These are phyloP conservation scores for Borostomias antarcticus DNA, from an alignment of 2,797 vertebrate species.

Conservation along the genomic window DNA sequence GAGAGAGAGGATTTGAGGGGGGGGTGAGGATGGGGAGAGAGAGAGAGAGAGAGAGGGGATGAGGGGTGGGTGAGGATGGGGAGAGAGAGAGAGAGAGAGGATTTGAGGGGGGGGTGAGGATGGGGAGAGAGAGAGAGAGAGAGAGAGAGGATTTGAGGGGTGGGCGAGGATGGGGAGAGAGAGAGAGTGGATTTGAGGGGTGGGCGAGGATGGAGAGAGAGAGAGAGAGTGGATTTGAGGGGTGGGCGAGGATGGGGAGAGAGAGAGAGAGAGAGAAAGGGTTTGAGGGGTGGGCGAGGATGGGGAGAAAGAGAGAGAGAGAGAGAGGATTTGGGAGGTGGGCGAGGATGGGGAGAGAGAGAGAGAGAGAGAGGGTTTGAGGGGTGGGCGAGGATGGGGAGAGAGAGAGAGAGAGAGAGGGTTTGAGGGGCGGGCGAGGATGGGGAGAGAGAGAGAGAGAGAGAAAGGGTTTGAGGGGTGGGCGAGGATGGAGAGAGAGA, in stretches of 20 bases:
- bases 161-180: constrained; percentile 6
- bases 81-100: background rate
- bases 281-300: too few species aligned
- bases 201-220: background rate
- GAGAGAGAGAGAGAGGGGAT: constrained; percentile 44
- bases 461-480: too few species aligned
- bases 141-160: background rate
- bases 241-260: background rate
- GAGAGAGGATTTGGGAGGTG: too few species aligned
- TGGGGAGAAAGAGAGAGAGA: background rate
- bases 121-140: background rate
- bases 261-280: background rate
- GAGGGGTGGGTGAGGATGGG: constrained; percentile 26
- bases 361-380: background rate
- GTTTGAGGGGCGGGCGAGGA: too few species aligned
- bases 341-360: background rate
- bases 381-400: too few species aligned
- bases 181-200: too few species aligned
- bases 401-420: too few species aligned
- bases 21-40: background rate
- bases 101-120: background rate
- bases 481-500: background rate
- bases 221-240: too few species aligned
- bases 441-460: too few species aligned
- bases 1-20: background rate